Conservation (phyloP, 2,113 vertebrate species). For the Sinocyclocheilus anshuiensis region DNA sequence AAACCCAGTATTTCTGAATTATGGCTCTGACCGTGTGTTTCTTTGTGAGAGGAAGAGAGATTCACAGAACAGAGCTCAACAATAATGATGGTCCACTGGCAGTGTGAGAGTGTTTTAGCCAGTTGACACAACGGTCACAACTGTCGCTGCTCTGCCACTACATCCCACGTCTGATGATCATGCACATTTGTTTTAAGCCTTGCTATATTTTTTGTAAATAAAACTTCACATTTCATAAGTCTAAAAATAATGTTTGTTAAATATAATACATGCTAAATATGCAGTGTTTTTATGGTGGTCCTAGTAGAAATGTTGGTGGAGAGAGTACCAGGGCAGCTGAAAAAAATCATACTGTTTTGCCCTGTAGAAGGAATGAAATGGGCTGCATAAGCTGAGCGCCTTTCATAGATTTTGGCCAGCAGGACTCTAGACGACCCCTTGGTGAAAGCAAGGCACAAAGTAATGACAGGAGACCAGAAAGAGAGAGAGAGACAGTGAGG, state of each 20-base stretch:
- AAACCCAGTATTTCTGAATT: neutral
- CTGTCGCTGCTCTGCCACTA: constrained; percentile 10
- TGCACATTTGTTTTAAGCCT: constrained; percentile 5
- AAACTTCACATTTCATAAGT: neutral
- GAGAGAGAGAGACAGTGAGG: constrained; percentile 20
- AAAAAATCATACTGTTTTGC: neutral
- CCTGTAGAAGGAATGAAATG: constrained; percentile 23
- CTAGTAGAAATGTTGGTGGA: neutral
- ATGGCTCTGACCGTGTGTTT: neutral
- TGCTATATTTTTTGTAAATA: neutral
- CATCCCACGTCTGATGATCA: neutral
- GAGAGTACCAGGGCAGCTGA: neutral
- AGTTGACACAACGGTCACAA: constrained; percentile 23
- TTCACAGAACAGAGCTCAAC: constrained; percentile 15
- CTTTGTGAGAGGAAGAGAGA: neutral
- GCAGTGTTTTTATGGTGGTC: neutral
- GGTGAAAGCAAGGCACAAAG: constrained; percentile 25
- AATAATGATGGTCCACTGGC: constrained; percentile 7
- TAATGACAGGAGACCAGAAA: constrained; percentile 12
- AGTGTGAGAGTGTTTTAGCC: constrained; percentile 21
- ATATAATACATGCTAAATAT: constrained; percentile 1
- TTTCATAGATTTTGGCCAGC: constrained; percentile 42
- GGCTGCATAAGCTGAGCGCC: constrained; percentile 6
- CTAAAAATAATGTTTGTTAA: neutral
- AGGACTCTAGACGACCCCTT: constrained; percentile 22